Base-by-base conservation (phyloP, 1,140 invertebrate genomes). In the Dinothrombium tinctorium region DNA sequence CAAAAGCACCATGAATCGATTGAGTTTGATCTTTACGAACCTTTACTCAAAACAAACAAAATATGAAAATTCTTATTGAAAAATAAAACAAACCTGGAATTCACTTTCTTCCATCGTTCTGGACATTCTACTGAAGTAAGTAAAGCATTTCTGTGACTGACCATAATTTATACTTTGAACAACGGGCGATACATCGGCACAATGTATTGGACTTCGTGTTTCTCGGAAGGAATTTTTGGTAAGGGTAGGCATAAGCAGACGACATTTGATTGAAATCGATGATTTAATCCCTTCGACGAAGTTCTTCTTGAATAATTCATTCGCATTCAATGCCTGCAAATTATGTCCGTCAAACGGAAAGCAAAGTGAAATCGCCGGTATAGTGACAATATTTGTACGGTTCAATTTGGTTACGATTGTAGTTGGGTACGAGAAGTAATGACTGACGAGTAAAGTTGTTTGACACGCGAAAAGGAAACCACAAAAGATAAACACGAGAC, bases 131-230 rank as follows among this genome's bases (percentile, higher is more conserved):
- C 39, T 40, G 15, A 40, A 40, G 17, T 23, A 40, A 22, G 39
- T 40, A 11, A 14, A 33, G 24, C 39, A 40, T 19, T 32, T 40
- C 23, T 40, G 24, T 21, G 19, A 26, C 20, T 22, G 21, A 11
- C 28, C 39, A 33, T 29, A 40, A 21, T 40, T 40, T 0, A 40
- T 40, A 33, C 28, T 32, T 33, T 40, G 26, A 14, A 40, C 2
- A 2, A 20, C 15, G 7, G 17, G 26, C 5, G 25, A 26, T 21
- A 40, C 22, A 5, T 40, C 26, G 11, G 31, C 12, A 15, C 39
- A 40, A 33, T 26, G 14, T 3, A 40, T 2, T 38, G 37, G 37
- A 8, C n/a, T 19, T 4, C 9, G 8, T 15, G 15, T 19, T n/a
- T 14, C n/a, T n/a, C 9, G n/a, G 17, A n/a, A 14, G 17, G 24